Conservation (phyloP, 2,888 invertebrate genomes). For the Phlogophora meticulosa region DNA sequence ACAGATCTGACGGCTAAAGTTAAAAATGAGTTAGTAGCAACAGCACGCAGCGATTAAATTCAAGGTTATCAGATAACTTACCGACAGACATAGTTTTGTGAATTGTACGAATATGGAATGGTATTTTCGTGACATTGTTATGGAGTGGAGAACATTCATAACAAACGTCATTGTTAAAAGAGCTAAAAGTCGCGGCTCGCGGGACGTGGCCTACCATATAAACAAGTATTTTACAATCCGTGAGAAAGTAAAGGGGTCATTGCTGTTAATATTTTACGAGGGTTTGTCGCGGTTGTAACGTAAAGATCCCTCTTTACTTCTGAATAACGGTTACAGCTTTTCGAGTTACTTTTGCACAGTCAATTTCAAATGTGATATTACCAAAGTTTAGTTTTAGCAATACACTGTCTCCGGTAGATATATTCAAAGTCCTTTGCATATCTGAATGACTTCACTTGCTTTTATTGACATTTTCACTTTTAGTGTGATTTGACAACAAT, state of each 20-base stretch:
- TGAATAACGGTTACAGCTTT: constrained; percentile 44
- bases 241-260: constrained; percentile 75
- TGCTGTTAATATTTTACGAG: constrained; percentile 74
- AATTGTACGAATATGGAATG: constrained; percentile 67
- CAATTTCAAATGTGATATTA: background rate
- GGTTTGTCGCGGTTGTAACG: constrained; percentile 67
- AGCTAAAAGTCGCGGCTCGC: constrained; percentile 70
- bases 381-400: background rate
- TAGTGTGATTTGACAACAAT: background rate
- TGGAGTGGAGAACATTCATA: constrained; percentile 54
- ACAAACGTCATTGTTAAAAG: constrained; percentile 65
- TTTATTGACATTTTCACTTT: background rate
- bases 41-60: constrained; percentile 49
- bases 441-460: no score
- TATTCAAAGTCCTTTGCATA: no score
- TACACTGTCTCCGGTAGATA: no score
- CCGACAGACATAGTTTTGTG: constrained; percentile 50
- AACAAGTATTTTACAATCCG: constrained; percentile 69
- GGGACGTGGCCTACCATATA: constrained; percentile 65
- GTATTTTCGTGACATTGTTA: constrained; percentile 68
- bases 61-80: constrained; percentile 65
- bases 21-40: constrained; percentile 43
- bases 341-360: constrained; percentile 6
- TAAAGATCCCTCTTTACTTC: constrained; percentile 39
- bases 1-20: constrained; percentile 18